These are phyloP conservation scores for Sarcophaga rosellei DNA, from an alignment of 2,888 invertebrate genomes.

Conservation along the genomic window DNA sequence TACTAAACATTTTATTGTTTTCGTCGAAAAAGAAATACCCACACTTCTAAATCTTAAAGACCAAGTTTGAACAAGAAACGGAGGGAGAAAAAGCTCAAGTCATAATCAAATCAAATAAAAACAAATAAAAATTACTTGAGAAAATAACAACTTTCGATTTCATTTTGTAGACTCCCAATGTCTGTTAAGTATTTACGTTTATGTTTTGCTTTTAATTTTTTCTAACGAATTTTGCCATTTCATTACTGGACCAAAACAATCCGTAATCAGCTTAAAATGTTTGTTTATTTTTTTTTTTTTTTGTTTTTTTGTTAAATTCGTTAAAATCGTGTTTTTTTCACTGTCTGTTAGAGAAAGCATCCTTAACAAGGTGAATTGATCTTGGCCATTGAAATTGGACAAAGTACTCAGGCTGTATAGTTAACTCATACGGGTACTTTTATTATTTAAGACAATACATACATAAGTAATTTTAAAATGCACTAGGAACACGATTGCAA, in stretches of 20 bases:
- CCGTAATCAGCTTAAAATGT: not conserved
- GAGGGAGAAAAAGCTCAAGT: not conserved
- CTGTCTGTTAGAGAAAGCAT: constrained; percentile 28
- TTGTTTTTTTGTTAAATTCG: constrained; percentile 1
- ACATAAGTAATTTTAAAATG: not conserved
- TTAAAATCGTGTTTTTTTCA: too few species aligned
- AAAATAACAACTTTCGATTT: constrained; percentile 53
- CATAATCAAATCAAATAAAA: constrained; percentile 41
- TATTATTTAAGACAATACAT: constrained; percentile 1
- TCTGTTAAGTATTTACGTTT: not conserved
- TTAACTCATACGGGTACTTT: not conserved
- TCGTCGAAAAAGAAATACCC: not conserved
- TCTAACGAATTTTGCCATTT: constrained; percentile 22
- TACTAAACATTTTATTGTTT: not conserved
- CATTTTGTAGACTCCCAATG: not conserved
- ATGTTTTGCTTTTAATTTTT: not conserved
- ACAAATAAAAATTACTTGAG: constrained; percentile 40
- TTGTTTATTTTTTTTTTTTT: not conserved
- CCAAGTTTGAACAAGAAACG: not conserved
- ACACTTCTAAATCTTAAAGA: constrained; percentile 40
- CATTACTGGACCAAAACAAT: not conserved
- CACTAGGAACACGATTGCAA: too few species aligned
- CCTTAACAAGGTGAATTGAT: not conserved
- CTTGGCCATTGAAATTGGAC: not conserved
- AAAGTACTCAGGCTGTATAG: not conserved